Percentiles rank a stretch among this genome's conserved stretches.
Conservation (phyloP, 2,888 invertebrate species). For the Nomada ruficornis region DNA sequence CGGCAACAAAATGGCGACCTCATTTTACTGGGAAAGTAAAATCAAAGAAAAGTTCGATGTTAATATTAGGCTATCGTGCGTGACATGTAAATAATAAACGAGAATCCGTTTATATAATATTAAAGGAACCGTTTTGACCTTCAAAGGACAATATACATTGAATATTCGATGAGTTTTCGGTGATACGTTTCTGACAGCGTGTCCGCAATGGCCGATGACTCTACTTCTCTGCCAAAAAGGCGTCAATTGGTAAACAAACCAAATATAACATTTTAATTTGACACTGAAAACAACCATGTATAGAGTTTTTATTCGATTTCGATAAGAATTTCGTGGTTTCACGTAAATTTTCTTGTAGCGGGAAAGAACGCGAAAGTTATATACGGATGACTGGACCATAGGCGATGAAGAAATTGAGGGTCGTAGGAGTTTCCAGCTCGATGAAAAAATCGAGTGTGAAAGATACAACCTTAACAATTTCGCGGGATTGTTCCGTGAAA, state of each 20-base stretch:
- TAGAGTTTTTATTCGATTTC: slow-evolving; percentile 4
- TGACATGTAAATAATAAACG: slow-evolving; percentile 75
- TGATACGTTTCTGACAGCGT: slow-evolving; percentile 81
- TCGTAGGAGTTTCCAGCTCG: slow-evolving; percentile 93
- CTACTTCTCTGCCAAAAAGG: slow-evolving; percentile 79
- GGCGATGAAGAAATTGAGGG: slow-evolving; percentile 95
- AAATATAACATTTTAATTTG: slow-evolving; percentile 35
- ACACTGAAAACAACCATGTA: background rate
- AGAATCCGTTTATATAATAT: slow-evolving; percentile 42
- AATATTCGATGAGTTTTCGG: slow-evolving; percentile 73
- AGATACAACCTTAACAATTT: slow-evolving; percentile 92
- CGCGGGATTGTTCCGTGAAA: slow-evolving; percentile 92
- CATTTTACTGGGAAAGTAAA: slow-evolving; percentile 65
- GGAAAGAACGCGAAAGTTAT: slow-evolving; percentile 95
- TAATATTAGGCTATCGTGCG: slow-evolving; percentile 49
- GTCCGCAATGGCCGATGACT: slow-evolving; percentile 82
- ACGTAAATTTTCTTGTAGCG: slow-evolving; percentile 86
- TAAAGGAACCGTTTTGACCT: slow-evolving; percentile 35
- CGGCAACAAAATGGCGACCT: slow-evolving; percentile 74
- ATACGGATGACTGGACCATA: slow-evolving; percentile 96
- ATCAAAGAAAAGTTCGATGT: slow-evolving; percentile 59
- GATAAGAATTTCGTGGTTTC: slow-evolving; percentile 50
- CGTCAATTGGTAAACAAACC: slow-evolving; percentile 83
- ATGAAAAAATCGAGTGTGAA: slow-evolving; percentile 94
- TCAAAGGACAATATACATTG: slow-evolving; percentile 27